Percentiles rank a stretch among this genome's conserved stretches.
Conservation (phyloP, 2,797 vertebrate genomes). For the Falco rusticolus region DNA sequence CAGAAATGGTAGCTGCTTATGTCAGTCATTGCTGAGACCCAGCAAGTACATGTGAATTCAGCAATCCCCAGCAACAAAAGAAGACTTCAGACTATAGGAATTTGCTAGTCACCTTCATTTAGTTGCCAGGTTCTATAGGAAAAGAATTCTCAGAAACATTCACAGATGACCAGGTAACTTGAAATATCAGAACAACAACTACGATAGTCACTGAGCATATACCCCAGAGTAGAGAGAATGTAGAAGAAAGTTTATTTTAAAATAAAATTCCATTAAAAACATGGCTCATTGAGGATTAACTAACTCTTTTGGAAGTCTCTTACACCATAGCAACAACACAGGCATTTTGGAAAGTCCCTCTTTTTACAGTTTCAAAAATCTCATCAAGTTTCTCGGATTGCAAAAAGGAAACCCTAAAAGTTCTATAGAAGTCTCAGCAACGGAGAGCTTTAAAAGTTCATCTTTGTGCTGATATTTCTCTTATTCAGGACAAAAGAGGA, state of each 20-base stretch:
- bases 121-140: neutral
- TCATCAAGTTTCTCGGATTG: neutral
- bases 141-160: neutral
- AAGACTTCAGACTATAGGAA: neutral
- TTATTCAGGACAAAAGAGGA: neutral
- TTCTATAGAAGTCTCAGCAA: neutral
- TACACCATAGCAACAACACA: neutral
- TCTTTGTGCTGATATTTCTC: neutral
- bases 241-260: neutral
- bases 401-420: neutral
- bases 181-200: neutral
- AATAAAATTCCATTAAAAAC: neutral
- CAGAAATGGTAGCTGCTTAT: neutral
- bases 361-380: neutral
- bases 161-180: neutral
- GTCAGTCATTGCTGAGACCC: neutral
- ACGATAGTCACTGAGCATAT: neutral
- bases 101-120: conserved; percentile 20
- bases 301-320: neutral
- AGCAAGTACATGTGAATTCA: neutral
- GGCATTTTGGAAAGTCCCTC: neutral
- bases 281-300: neutral
- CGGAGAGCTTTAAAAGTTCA: neutral
- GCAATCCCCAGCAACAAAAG: neutral
- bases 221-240: neutral